Percentiles rank a stretch among this genome's conserved stretches.
Evolutionary conservation across 2,797 vertebrate species (phyloP).

Genomic region (Orestias chungarensis): DNA sequence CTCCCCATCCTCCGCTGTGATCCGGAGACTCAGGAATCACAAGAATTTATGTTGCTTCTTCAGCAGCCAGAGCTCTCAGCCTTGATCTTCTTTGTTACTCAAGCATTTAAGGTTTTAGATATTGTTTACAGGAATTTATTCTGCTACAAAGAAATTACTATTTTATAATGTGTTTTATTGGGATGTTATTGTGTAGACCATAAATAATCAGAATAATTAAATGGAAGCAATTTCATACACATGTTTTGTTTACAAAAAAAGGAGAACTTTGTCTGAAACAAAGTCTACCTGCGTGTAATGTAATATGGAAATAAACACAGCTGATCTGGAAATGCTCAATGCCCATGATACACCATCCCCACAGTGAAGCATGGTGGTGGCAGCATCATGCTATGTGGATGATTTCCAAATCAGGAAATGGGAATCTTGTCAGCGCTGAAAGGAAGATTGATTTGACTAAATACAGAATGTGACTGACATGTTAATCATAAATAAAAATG

Average conservation of each 20-base stretch:
- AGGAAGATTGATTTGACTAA: not conserved
- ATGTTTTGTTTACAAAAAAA: too few species aligned
- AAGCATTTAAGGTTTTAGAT: slow-evolving; percentile 5
- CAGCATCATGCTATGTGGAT: not conserved
- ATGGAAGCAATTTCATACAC: too few species aligned
- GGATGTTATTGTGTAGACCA: too few species aligned
- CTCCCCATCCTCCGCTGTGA: not conserved
- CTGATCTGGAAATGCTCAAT: too few species aligned
- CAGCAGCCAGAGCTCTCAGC: slow-evolving; percentile 29
- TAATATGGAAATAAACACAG: too few species aligned
- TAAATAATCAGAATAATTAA: too few species aligned
- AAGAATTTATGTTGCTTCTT: slow-evolving; percentile 52
- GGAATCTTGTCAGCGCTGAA: not conserved
- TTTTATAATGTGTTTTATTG: too few species aligned
- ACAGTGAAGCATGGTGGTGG: not conserved
- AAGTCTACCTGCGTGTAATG: too few species aligned
- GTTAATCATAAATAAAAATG: not conserved
- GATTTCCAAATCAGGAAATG: not conserved
- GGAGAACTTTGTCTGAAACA: too few species aligned
- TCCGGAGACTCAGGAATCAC: slow-evolving; percentile 34
- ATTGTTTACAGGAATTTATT: not conserved
- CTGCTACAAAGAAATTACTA: too few species aligned
- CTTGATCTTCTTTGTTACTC: slow-evolving; percentile 34
- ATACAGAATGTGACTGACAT: not conserved
- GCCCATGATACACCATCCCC: not conserved